These are phyloP conservation scores for Papilio machaon DNA, from an alignment of 1,140 invertebrate genomes.

Conservation along the genomic window DNA sequence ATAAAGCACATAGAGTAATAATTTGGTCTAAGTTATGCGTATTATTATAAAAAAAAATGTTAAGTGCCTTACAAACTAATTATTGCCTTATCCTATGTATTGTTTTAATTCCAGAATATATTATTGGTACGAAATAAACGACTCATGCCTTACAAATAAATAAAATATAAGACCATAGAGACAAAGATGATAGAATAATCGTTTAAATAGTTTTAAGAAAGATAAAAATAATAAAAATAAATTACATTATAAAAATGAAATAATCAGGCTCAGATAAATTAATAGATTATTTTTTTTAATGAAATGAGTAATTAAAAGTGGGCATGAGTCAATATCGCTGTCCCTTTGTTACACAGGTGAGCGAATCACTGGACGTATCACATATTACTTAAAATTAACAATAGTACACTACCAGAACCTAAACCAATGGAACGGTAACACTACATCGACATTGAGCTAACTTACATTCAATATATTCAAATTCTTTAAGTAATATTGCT, in stretches of 20 bases:
- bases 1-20: constrained; percentile 80
- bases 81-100: constrained; percentile 76
- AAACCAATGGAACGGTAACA: constrained; percentile 80
- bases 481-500: constrained; percentile 80
- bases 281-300: neutral
- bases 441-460: constrained; percentile 80
- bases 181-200: neutral
- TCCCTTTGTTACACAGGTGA: constrained; percentile 39
- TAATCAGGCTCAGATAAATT: neutral
- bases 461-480: constrained; percentile 79
- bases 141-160: constrained; percentile 56
- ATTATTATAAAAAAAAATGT: constrained; percentile 73
- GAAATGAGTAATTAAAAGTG: neutral
- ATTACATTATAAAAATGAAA: neutral
- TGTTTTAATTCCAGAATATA: constrained; percentile 70
- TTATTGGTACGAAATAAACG: constrained; percentile 51
- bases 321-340: constrained; percentile 54
- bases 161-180: neutral
- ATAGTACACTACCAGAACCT: constrained; percentile 73
- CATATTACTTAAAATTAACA: constrained; percentile 73
- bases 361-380: constrained; percentile 79
- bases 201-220: neutral
- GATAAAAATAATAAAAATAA: neutral
- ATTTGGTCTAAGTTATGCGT: constrained; percentile 81
- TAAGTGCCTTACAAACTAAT: constrained; percentile 78